Base-by-base conservation (phyloP, 2,797 vertebrate genomes). In the Heterohyrax brucei region DNA sequence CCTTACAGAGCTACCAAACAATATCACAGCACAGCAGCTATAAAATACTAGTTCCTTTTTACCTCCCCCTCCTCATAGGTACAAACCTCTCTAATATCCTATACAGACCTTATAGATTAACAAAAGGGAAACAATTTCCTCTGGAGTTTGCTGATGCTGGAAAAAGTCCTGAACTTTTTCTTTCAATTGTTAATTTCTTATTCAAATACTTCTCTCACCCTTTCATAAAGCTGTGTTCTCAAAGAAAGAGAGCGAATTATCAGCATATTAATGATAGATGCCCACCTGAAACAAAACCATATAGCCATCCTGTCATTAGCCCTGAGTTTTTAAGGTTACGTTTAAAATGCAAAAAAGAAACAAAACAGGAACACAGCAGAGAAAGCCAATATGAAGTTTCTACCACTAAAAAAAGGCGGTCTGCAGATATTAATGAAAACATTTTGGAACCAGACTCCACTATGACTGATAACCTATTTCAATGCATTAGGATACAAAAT, bases 311-410 rank as follows among this genome's bases (percentile, higher is more conserved):
- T 83, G 64, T 70, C 76, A 85, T 68, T 85, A 56, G 80, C 21
- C 39, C 62, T 92, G 72, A 88, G 22, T 70, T 96, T 96, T 87
- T 79, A 62, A 93, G 87, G 39, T n/a, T 92, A 22, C 22, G 48
- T 89, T 95, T 89, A 56, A 92, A 90, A 92, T 79, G 64, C 62
- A 90, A 85, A 85, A 39, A 39, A 39, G 39, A 39, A 39, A 39
- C 39, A 39, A 39, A 39, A 39, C 39, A 39, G 39, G 39, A 39
- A 68, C 16, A 62, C 18, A 83, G 28, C 50, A 4, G 12, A 81
- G 24, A 96, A 91, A 95, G 28, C 48, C 82, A 73, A 61, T 2
- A 39, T n/a, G 12, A 90, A 81, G 62, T 79, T 33, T 46, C 87
- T 26, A 48, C 53, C 46, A 64, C 18, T 78, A 91, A 93, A 85